A percentile compares a stretch with the other conserved stretches of the same genome.
These are phyloP conservation scores for Athripsodes cinereus DNA, from an alignment of 2,888 invertebrate genomes.

Conservation along the genomic window DNA sequence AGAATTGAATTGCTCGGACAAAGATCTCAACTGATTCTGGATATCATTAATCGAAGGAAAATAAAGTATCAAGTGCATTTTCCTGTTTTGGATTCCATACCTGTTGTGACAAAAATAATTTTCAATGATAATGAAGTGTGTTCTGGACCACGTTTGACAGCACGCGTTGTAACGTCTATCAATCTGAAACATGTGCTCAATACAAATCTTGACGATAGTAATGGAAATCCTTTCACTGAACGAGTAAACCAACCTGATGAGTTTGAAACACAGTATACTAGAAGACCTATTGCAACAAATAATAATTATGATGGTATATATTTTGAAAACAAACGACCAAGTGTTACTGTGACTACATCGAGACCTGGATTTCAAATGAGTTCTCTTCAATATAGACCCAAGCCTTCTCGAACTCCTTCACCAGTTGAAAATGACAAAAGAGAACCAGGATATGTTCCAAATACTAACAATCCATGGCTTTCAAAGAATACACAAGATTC, in stretches of 20 bases:
- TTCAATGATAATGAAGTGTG: slow-evolving; percentile 36
- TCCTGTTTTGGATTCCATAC: slow-evolving; percentile 33
- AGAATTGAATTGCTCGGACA: slow-evolving; percentile 15
- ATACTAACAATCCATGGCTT: neutral
- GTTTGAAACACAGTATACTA: neutral
- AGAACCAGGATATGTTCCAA: neutral
- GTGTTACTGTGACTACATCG: too few relatives aligned
- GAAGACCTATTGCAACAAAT: too few relatives aligned
- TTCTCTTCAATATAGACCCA: too few relatives aligned
- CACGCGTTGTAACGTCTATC: slow-evolving; percentile 34
- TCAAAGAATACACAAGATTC: too few relatives aligned
- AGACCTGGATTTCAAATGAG: too few relatives aligned
- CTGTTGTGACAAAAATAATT: slow-evolving; percentile 35
- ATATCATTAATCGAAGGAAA: slow-evolving; percentile 32
- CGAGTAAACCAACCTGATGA: neutral
- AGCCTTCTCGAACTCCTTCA: too few relatives aligned
- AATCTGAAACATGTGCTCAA: slow-evolving; percentile 32
- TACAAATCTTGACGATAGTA: neutral
- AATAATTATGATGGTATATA: too few relatives aligned
- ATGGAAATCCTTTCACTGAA: neutral
- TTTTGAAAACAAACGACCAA: too few relatives aligned
- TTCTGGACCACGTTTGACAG: slow-evolving; percentile 32
- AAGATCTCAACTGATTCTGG: slow-evolving; percentile 17
- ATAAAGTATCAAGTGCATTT: slow-evolving; percentile 35
- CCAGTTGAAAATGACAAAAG: neutral